Evolutionary conservation across 2,888 invertebrate species (phyloP), one percentile per base, ranked within the genome.

Genomic region (Drosophila mimica): DNA sequence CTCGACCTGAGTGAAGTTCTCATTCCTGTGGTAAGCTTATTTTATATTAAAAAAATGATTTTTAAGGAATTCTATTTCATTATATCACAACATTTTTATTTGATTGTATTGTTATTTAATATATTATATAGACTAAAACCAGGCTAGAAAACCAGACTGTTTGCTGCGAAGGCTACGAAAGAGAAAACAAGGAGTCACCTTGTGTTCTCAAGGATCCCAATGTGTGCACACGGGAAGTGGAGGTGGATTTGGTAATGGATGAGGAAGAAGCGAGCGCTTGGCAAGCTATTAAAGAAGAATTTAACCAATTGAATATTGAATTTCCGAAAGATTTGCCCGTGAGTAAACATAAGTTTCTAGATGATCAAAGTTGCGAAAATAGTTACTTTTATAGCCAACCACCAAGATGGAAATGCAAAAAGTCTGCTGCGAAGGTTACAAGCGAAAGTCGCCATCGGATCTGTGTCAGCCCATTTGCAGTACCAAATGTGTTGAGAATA

Each of bases 401-500:
- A 33, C 20, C 6, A 52, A 1, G 15, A 52, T 20, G 20, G 8
- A 33, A 30, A 46, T 40, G 20, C 30, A 28, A 15, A 51, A 3
- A 59, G 72, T 48, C 30, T 70, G 34, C 71, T 88, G 7, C 25
- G 62, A 48, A 4, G 86, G 83, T 17, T 81, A 76, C 31, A 33
- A 13, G 1, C 57, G 25, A 52, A n/a, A 36, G 11, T 4, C 28
- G 0, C n/a, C 28, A 1, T 28, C 38, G 11, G 57, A 75, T 4
- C 20, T 63, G 4, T 89, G 89, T 49, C 52, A 76, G 15, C 77
- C 89, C 2, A 31, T 78, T 8, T 88, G 88, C 30, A 33, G 59
- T 0, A 65, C 89, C 13, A 46, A 72, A 3, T 93, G 92, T 69
- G 62, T 70, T 74, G 78, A 2, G 1, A 48, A 76, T 20, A 49